Evolutionary conservation across 2,888 invertebrate species (phyloP), one percentile per base, ranked within the genome.

Genomic region (Himalopsyche kuldschensis): DNA sequence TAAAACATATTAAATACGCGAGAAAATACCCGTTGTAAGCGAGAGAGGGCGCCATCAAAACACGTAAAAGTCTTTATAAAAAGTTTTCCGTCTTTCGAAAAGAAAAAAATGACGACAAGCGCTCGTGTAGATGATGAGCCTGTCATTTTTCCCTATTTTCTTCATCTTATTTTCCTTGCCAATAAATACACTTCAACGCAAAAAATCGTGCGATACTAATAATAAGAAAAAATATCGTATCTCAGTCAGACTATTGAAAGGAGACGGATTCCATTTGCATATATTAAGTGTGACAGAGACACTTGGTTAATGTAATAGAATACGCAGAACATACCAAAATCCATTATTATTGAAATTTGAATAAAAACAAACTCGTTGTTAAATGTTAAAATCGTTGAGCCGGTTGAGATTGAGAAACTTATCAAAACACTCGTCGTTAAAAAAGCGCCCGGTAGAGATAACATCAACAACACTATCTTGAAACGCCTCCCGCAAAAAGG

Each of bases 101-200:
- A 55, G n/a, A 55, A 41, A 78, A 79, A 69, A 41, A 31, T 63
- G 55, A 24, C 35, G 79, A 79, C 48, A 79, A 46, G 79, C 79
- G 79, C 30, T 63, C 79, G 32, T 79, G 79, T 35, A 63, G 46
- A 77, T 77, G 77, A 77, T 30, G 77, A 77, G 77, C 31, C 31
- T 82, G 82, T 82, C 82, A 82, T 82, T 82, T 82, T 75, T 79
- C 75, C 79, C 79, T 75, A 79, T 82, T 82, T 82, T 82, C 48
- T 55, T 81, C 79, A 75, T 75, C 82, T 79, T 82, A 79, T 79
- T 79, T 82, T 79, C 78, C 79, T 69, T 69, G 78, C 82, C 82
- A 78, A 82, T 82, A 82, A 82, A 82, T 82, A 82, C 82, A 82
- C 78, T 78, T 82, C 79, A 82, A 82, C 82, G 82, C 47, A 31